These are phyloP conservation scores for Harlomillsia oculata DNA, from an alignment of 1,140 invertebrate species.

Conservation along the genomic window DNA sequence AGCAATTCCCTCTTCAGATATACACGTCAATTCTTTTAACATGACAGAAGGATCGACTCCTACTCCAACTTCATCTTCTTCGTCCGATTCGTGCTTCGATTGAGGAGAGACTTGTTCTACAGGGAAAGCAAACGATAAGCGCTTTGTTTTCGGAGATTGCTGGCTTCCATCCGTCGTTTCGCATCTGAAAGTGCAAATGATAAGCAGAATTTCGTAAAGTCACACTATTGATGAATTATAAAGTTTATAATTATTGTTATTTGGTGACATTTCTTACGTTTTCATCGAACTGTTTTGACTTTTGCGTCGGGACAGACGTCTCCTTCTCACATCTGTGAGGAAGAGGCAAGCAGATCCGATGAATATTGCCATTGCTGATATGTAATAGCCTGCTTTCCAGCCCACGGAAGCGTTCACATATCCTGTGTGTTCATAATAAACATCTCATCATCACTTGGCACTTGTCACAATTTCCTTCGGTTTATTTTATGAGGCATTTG, in stretches of 20 bases:
- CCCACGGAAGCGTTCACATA: conserved; percentile 62
- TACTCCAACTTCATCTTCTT: conserved; percentile 8
- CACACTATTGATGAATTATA: conserved; percentile 6
- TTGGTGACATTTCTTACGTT: conserved; percentile 26
- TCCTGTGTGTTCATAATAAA: conserved; percentile 44
- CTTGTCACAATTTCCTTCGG: no score
- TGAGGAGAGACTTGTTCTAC: conserved; percentile 29
- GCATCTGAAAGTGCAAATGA: conserved; percentile 14
- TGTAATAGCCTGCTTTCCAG: conserved; percentile 64
- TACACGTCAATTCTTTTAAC: conserved; percentile 62
- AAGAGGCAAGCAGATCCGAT: conserved; percentile 65
- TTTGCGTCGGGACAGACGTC: conserved; percentile 46
- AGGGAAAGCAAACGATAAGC: conserved; percentile 33
- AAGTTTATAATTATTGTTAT: no score
- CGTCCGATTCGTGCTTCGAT: conserved; percentile 31
- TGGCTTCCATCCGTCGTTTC: conserved; percentile 29
- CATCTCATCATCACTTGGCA: no score
- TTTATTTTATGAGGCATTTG: no score
- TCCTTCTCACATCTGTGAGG: conserved; percentile 65
- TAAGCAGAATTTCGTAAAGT: background rate
- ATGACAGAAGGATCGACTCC: conserved; percentile 24
- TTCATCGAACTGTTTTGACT: conserved; percentile 34
- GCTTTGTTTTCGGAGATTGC: conserved; percentile 24
- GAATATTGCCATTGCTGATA: conserved; percentile 65
- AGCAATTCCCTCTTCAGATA: conserved; percentile 74